Conservation (phyloP, 2,888 invertebrate species). For the Agrenia bidenticulata region DNA sequence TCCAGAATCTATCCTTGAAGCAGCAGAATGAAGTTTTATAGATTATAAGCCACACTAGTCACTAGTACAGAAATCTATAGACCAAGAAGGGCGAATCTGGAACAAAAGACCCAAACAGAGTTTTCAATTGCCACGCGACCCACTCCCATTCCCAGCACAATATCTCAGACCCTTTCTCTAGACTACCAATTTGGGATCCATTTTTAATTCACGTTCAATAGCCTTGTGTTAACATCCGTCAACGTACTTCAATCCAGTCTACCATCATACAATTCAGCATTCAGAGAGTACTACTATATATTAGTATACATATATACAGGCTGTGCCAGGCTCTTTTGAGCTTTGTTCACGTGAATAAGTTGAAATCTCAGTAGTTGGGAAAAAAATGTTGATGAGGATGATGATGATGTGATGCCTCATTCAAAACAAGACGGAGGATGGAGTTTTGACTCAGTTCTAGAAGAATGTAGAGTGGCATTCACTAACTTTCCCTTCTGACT, state of each 20-base stretch:
- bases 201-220: slow-evolving; percentile 24
- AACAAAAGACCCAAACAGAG: slow-evolving; percentile 42
- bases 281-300: too few relatives aligned
- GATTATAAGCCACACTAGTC: too few relatives aligned
- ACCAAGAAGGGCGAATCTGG: not conserved
- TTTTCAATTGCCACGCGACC: slow-evolving; percentile 51
- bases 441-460: too few relatives aligned
- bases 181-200: slow-evolving; percentile 15
- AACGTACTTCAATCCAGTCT: not conserved
- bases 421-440: not conserved
- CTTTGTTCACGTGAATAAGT: too few relatives aligned
- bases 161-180: slow-evolving; percentile 7
- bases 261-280: too few relatives aligned
- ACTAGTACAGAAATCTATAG: not conserved
- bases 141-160: slow-evolving; percentile 19
- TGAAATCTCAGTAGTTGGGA: too few relatives aligned
- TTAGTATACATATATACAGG: too few relatives aligned
- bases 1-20: not conserved
- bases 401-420: slow-evolving; percentile 1
- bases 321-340: not conserved
- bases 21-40: not conserved
- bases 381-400: too few relatives aligned
- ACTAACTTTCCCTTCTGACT: slow-evolving; percentile 7
- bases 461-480: not conserved
- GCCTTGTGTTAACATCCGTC: slow-evolving; percentile 4